These are phyloP conservation scores for Orchestes rusci DNA, from an alignment of 2,888 invertebrate species.

Conservation along the genomic window DNA sequence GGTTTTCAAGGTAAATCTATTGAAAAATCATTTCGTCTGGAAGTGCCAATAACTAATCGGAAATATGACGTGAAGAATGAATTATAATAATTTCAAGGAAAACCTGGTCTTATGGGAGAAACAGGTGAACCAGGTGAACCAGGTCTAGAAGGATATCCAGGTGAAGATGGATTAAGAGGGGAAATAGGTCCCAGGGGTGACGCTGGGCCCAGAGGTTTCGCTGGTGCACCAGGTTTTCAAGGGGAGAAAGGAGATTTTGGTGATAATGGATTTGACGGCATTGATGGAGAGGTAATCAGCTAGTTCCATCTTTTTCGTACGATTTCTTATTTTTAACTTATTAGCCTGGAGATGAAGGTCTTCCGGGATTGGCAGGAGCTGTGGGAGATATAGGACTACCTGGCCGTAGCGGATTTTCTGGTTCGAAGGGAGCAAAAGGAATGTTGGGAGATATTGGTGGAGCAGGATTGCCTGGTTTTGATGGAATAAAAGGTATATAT, in stretches of 20 bases:
- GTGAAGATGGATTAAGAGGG: constrained; percentile 49
- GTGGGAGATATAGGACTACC: constrained; percentile 59
- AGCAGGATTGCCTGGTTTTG: constrained; percentile 43
- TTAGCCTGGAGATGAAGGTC: constrained; percentile 33
- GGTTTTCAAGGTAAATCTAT: constrained; percentile 45
- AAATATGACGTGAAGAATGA: no score
- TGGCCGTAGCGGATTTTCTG: constrained; percentile 44
- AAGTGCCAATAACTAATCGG: no score
- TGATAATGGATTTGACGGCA: constrained; percentile 47
- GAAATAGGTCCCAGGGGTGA: constrained; percentile 37
- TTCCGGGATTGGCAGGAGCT: constrained; percentile 53
- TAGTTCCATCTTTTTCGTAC: no score
- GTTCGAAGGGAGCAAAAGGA: constrained; percentile 41
- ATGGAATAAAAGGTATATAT: constrained; percentile 48
- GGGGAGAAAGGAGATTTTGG: constrained; percentile 45
- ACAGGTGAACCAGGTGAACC: constrained; percentile 50
- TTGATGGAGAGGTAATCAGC: constrained; percentile 32
- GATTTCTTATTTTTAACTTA: not conserved
- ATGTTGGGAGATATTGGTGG: constrained; percentile 47
- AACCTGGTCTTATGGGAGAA: no score
- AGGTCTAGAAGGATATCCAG: constrained; percentile 49
- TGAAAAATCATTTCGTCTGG: no score
- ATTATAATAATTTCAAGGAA: no score
- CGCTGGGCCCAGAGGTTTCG: constrained; percentile 40
- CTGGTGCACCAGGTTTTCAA: constrained; percentile 36